Evolutionary conservation across 2,797 vertebrate genomes (phyloP), one percentile per base, ranked within the genome.

Genomic region (Rhyacichthys aspro): DNA sequence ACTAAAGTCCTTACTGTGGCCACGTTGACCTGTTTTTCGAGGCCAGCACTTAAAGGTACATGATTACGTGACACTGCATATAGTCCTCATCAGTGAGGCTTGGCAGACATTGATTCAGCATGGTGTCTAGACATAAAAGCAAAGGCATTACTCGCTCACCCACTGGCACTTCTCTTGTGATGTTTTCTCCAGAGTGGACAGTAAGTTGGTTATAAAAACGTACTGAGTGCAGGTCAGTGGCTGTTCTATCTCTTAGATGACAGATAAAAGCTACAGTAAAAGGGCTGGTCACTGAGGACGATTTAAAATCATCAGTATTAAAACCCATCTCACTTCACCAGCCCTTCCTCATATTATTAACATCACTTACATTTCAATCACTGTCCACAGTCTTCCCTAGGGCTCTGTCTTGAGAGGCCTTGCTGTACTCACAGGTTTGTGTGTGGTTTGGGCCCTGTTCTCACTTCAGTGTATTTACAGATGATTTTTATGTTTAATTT

Each of bases 291-390:
- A 48, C 45, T 48, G 44, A 60, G 56, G 57, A 45, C 67, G 41
- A 78, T 85, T 75, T 58, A 63, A 36, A 33, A 36, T 50, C 47
- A 57, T 60, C 48, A n/a, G 28, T 71, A 59, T 53, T 16, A 11
- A 59, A 49, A 17, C 32, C 45, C 47, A 5, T 18, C 50, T 55
- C 69, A 28, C 57, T 50, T 44, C 12, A 45, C 56, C 11, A 10
- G 18, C 36, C 48, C 37, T 9, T 48, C 41, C 32, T 11, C 10
- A 32, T 15, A 9, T 7, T 55, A 63, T 80, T 58, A 42, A 67
- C 43, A 44, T 64, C n/a, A 11, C 56, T 62, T 49, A 47, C 49
- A 67, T 10, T 11, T 59, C 63, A 10, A 32, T 70, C 65, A 52
- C 57, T 34, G 28, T 47, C 45, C 3, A 2, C 43, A 3, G 11